These are phyloP conservation scores for Silurus aristotelis DNA, from an alignment of 2,797 vertebrate species.

Conservation along the genomic window DNA sequence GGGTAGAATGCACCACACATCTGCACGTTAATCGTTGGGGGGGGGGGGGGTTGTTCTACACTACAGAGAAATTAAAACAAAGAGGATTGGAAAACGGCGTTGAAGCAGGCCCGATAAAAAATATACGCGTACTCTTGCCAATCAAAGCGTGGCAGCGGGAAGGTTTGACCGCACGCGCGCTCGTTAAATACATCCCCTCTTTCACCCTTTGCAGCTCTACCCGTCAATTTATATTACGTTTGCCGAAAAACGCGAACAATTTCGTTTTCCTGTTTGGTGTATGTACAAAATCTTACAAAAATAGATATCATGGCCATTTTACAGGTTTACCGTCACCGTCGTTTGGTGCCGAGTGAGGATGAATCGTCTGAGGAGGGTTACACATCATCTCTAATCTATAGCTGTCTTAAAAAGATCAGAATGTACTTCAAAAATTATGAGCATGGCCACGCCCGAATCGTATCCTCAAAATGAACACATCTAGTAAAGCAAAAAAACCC, in stretches of 20 bases:
- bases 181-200: constrained; percentile 22
- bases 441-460: neutral
- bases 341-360: constrained; percentile 16
- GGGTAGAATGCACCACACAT: constrained; percentile 11
- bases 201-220: neutral
- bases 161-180: neutral
- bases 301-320: constrained; percentile 48
- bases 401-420: constrained; percentile 21
- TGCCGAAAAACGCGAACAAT: constrained; percentile 29
- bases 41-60: neutral
- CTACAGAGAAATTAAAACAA: neutral
- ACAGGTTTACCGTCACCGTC: constrained; percentile 29
- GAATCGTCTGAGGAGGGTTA: neutral
- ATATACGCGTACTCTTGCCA: neutral
- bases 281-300: constrained; percentile 56
- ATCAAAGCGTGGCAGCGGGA: neutral
- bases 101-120: neutral
- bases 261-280: constrained; percentile 25
- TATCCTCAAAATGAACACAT: neutral
- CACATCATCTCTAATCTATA: neutral
- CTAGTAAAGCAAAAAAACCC: neutral
- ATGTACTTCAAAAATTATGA: neutral
- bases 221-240: constrained; percentile 21
- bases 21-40: neutral
- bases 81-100: neutral